phyloP scores from a whole-genome alignment of 2,113 vertebrate genomes.

The Pipra filicauda region DNA sequence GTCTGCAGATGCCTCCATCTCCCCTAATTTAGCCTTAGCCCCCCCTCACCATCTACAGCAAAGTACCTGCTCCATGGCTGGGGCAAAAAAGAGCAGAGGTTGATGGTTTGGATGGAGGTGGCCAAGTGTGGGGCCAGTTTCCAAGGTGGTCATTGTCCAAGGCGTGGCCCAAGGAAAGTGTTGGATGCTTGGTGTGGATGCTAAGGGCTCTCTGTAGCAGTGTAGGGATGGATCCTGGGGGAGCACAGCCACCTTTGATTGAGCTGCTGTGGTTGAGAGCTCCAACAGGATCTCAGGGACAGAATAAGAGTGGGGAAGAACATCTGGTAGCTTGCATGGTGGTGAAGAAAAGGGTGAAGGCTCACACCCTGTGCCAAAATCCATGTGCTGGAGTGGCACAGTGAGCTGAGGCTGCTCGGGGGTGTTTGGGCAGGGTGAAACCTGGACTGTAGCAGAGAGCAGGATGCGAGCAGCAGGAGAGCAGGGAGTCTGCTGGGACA shows the following conservation, averaged over 20 bases:
- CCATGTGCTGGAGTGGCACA: neutral
- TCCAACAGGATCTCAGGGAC: neutral
- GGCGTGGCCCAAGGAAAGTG: neutral
- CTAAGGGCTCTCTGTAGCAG: neutral
- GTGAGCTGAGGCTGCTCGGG: neutral
- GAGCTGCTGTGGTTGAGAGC: neutral
- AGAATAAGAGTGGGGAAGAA: neutral
- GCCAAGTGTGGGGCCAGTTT: neutral
- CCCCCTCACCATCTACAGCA: neutral
- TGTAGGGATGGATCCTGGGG: fast-evolving
- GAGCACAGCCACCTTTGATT: too few species aligned
- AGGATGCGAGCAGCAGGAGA: too few species aligned
- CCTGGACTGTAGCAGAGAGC: neutral
- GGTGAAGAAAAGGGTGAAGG: neutral
- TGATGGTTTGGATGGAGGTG: neutral
- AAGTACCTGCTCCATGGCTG: fast-evolving
- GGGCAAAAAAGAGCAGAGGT: neutral
- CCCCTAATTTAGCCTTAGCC: neutral
- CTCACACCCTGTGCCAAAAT: neutral
- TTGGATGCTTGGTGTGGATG: neutral
- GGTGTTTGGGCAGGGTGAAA: neutral
- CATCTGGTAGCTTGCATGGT: neutral
- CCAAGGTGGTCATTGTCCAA: neutral
- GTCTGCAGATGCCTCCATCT: neutral
- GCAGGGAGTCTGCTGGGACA: neutral